Conservation (phyloP, 2,113 vertebrate genomes). For the Donacobius atricapilla region DNA sequence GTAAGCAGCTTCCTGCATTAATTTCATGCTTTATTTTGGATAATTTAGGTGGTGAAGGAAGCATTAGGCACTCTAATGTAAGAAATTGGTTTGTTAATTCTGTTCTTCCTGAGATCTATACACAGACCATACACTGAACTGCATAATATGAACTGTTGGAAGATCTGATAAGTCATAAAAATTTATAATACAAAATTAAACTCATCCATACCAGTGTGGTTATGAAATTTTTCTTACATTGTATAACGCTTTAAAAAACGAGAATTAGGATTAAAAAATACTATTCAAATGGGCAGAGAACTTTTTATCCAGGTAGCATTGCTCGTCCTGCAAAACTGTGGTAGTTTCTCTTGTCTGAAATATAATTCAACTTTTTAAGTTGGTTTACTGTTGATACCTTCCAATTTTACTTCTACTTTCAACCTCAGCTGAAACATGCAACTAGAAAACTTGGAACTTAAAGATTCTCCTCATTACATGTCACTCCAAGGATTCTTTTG, state of each 20-base stretch:
- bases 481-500: background rate
- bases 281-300: background rate
- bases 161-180: background rate
- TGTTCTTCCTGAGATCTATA: background rate
- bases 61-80: background rate
- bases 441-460: background rate
- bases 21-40: background rate
- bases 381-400: background rate
- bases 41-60: background rate
- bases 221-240: background rate
- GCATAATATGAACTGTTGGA: background rate
- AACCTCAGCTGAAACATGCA: background rate
- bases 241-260: background rate
- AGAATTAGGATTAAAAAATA: background rate
- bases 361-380: background rate
- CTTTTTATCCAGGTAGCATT: background rate
- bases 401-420: background rate
- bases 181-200: background rate
- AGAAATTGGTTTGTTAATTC: background rate
- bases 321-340: background rate
- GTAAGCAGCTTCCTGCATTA: background rate
- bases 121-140: background rate
- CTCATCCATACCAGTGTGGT: fast-evolving
- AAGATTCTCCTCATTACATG: background rate
- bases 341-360: background rate